These are phyloP conservation scores for Xenentodon cancila DNA, from an alignment of 2,797 vertebrate species.

Conservation along the genomic window DNA sequence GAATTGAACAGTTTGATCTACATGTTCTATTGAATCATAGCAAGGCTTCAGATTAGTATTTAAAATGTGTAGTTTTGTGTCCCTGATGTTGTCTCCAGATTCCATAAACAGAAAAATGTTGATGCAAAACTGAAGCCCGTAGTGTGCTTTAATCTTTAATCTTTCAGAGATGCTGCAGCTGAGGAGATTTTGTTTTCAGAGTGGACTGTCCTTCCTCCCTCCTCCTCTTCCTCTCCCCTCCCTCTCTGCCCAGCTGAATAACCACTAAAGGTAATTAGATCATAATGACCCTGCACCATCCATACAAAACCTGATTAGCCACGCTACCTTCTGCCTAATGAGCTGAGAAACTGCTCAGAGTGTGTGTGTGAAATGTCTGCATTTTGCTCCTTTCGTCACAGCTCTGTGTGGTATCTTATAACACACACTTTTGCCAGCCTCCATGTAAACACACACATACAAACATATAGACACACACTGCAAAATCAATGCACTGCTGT, in stretches of 20 bases:
- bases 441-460: constrained; percentile 83
- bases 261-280: constrained; percentile 96
- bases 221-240: constrained; percentile 80
- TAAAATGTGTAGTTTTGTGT: neutral
- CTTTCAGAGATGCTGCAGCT: constrained; percentile 1
- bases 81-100: neutral
- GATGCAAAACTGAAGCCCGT: neutral
- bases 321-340: constrained; percentile 98
- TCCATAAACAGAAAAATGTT: neutral
- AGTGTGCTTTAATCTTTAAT: neutral
- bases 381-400: constrained; percentile 98
- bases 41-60: too few relatives aligned
- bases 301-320: constrained; percentile 98
- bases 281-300: constrained; percentile 93
- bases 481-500: constrained; percentile 61
- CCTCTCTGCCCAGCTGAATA: constrained; percentile 95
- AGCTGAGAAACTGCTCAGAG: constrained; percentile 88
- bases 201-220: constrained; percentile 33
- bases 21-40: too few relatives aligned
- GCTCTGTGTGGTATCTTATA: constrained; percentile 95
- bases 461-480: constrained; percentile 35
- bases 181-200: constrained; percentile 6
- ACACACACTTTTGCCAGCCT: constrained; percentile 78
- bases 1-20: too few relatives aligned
- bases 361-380: constrained; percentile 94